Base-by-base conservation (phyloP, 30 jellyfish, hydroid and myxozoan species). In the Turritopsis dohrnii region DNA sequence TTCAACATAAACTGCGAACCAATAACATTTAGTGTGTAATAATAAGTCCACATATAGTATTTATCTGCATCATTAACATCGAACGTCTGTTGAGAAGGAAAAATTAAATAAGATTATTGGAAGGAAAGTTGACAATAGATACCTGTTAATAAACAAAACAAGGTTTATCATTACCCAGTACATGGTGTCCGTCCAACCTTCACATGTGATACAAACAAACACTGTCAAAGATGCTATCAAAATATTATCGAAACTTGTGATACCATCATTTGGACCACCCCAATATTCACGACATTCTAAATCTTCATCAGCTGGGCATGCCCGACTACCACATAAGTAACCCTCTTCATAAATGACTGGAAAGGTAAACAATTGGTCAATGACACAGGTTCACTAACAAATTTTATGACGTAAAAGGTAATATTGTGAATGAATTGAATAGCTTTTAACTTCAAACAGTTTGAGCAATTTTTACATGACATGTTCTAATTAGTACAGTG, bases 161-260 rank as follows among this genome's bases (percentile, higher is more conserved):
- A 60, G 73, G 21, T 41, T 76, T 31, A 29, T 29, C 18, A 72
- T 41, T 28, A 82, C 89, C 95, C 89, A 83, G 72, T 90, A 90
- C 97, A 90, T 90, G 17, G 95, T 90, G 52, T 66, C 84, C 1
- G 97, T 90, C 97, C 97, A 90, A 1, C 97, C 97, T 86, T 90
- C 97, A 69, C 97, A 85, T 7, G 97, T 90, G 30, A 90, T 90
- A 71, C 97, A 90, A 13, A 87, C 84, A 52, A 90, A 90, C 27
- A 90, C 97, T 0, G 97, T 90, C 66, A 90, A 72, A 88, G 88
- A 86, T 25, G 91, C 92, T 13, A 85, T 86, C 79, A 90, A 82
- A 5, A 90, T 82, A 71, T 90, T 90, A 52, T 90, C 97, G 30
- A 81, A 90, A 31, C 92, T 85, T 18, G 97, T 90, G 66, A 90